These are phyloP conservation scores for Heliconius hortense DNA, from an alignment of 2,888 invertebrate genomes.

Conservation along the genomic window DNA sequence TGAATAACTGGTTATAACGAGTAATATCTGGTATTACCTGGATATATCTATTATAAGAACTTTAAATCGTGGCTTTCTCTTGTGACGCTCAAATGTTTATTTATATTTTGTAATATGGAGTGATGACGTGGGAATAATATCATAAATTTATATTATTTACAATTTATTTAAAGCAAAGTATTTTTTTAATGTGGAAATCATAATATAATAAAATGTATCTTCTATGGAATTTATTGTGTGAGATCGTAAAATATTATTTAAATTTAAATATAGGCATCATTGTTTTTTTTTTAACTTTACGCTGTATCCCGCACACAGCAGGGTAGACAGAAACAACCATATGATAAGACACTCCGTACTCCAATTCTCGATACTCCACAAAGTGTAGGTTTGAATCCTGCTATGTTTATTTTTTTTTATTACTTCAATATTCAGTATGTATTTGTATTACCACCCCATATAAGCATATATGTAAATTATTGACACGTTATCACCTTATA, in stretches of 20 bases:
- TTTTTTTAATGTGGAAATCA: too few relatives aligned
- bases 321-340: neutral
- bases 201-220: too few relatives aligned
- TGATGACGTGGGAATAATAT: neutral
- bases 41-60: neutral
- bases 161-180: too few relatives aligned
- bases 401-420: too few relatives aligned
- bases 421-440: too few relatives aligned
- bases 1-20: neutral
- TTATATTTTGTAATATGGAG: neutral
- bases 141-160: neutral
- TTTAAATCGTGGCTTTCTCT: neutral
- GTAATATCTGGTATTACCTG: neutral
- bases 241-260: too few relatives aligned
- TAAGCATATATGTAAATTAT: neutral
- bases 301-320: neutral
- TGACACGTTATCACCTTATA: neutral
- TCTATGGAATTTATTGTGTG: too few relatives aligned
- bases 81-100: constrained; percentile 15
- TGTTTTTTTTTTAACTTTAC: neutral
- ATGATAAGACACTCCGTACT: neutral
- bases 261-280: neutral
- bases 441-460: too few relatives aligned
- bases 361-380: too few relatives aligned
- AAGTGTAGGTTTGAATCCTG: too few relatives aligned